Evolutionary conservation across 2,888 invertebrate species (phyloP), one percentile per base, ranked within the genome.

Genomic region (Lysandra bellargus): DNA sequence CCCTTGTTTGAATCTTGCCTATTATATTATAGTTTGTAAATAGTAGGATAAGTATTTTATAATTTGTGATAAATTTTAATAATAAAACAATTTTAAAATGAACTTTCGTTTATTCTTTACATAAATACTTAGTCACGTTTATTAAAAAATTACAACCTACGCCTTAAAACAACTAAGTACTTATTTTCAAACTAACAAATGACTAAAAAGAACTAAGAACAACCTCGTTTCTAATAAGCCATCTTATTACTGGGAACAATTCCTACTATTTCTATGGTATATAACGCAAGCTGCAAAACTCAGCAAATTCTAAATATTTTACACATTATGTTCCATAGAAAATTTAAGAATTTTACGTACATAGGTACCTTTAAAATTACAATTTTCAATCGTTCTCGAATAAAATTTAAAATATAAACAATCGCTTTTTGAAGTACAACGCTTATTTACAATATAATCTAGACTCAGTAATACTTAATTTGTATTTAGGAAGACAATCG

Each of bases 71-170:
- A 76, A 14, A 33, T 75, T 75, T 33, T 57, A 92, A 89, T 86
- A 85, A 81, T 81, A 79, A 78, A 83, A 80, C 37, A 81, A 86
- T 85, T 89, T 90, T 85, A 90, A 88, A 88, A 88, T 89, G 90
- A 89, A 88, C 88, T 88, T 91, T 87, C 88, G 88, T 90, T 92
- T 91, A 92, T 92, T 92, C 88, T 92, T 80, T 86, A 92, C 92
- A 93, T 93, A 92, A 92, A 93, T 93, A 92, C 89, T 91, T 89
- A 90, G 88, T 85, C 83, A 86, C 86, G 82, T 82, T 82, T 81
- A 84, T 87, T 87, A 86, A 83, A 84, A 83, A 84, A 85, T 84
- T 88, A 85, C 86, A 76, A 85, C 85, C 88, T 90, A 89, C 86
- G 87, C 86, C 87, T 87, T 87, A 86, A 84, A 84, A 83, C 85